Percentiles rank a stretch among this genome's conserved stretches.
Evolutionary conservation across 2,113 vertebrate genomes (phyloP).

Genomic region (human): GRCh38 chr3:149595501-149596000

Average conservation of each 20-base stretch:
- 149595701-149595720: background rate
- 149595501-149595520: background rate
- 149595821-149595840: no score
- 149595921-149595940: no score
- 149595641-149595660: background rate
- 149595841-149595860: no score
- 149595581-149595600: background rate
- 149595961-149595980: no score
- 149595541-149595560: background rate
- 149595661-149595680: background rate
- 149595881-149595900: no score
- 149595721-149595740: background rate
- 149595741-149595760: background rate
- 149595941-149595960: no score
- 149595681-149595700: slow-evolving; percentile 3
- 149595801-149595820: no score
- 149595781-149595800: no score
- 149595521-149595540: background rate
- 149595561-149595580: background rate
- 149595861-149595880: no score
- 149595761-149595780: no score
- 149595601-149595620: background rate
- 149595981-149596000: no score
- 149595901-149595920: no score
- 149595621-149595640: background rate